Base-by-base conservation (phyloP, 2,888 invertebrate genomes). In the Entomobrya multifasciata region DNA sequence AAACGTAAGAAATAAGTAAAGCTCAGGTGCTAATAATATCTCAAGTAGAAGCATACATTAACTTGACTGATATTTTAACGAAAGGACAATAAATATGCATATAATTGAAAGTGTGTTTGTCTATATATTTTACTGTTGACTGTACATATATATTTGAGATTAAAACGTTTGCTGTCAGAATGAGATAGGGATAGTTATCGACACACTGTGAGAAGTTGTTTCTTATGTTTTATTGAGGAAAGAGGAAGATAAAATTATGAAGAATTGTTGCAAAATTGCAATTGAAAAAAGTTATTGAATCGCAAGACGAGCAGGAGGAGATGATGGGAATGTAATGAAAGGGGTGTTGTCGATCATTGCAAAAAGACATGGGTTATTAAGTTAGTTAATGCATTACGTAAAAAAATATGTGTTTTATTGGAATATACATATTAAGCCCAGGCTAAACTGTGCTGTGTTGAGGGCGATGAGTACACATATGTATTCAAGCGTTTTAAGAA, bases 171-270 rank as follows among this genome's bases (percentile, higher is more conserved):
- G 49, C 49, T 49, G 13, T 49, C 13, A 15, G 49, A 11, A 49
- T 36, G 36, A 49, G 49, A 15, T 15, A 15, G n/a, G n/a, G 13
- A 49, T n/a, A 3, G 49, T 49, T 49, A 49, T 49, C n/a, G 49
- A 49, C 13, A 15, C 8, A 36, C 36, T 6, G 13, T 49, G 49
- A 13, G 49, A 49, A 49, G 13, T n/a, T 49, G 13, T 49, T 36
- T 36, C 5, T 36, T 36, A 8, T 36, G 36, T 36, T 36, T 15
- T 62, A 62, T 62, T 62, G 30, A 62, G 62, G 62, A 62, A 62
- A 62, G 30, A 62, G 62, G 62, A 62, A 62, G 62, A 62, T 62
- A 30, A 62, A 57, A 27, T n/a, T 13, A 49, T 49, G 49, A n/a
- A n/a, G n/a, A n/a, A n/a, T n/a, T n/a, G n/a, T n/a, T 49, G n/a